Conservation (phyloP, 30 jellyfish, hydroid and myxozoan species). For the Hydractinia echinata region DNA sequence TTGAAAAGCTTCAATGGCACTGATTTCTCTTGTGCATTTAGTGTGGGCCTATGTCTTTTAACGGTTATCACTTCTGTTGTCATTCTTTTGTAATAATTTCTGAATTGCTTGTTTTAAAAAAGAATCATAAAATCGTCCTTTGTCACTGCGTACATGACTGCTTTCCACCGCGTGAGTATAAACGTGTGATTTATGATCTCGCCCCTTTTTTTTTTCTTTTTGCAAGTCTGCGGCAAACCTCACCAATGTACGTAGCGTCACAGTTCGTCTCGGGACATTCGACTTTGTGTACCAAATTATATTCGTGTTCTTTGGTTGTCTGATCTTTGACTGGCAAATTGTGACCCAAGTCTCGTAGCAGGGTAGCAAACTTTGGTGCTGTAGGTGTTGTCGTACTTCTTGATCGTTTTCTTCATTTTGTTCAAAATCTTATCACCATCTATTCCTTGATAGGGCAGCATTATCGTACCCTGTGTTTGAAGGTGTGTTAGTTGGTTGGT, state of each 20-base stretch:
- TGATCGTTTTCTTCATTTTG: background rate
- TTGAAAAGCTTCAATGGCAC: background rate
- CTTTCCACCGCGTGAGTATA: no score
- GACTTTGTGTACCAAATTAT: background rate
- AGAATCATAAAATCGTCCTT: constrained; percentile 10
- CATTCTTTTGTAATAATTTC: background rate
- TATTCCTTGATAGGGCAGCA: background rate
- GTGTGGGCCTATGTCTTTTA: constrained; percentile 3
- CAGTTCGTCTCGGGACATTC: no score
- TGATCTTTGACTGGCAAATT: background rate
- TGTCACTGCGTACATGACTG: no score
- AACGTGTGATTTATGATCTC: no score
- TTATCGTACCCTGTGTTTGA: background rate
- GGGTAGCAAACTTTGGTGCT: background rate
- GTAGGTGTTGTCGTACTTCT: background rate
- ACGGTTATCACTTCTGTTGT: background rate
- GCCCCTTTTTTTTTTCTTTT: no score
- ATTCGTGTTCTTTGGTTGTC: background rate
- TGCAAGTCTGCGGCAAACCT: no score
- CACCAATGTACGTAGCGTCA: no score
- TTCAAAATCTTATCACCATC: constrained; percentile 1
- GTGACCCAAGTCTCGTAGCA: background rate
- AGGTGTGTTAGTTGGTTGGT: background rate
- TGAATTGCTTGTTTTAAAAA: background rate
- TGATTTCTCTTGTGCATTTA: background rate